Evolutionary conservation across 2,113 vertebrate genomes (phyloP).

Genomic region (Haplochromis vanheusdeni): DNA sequence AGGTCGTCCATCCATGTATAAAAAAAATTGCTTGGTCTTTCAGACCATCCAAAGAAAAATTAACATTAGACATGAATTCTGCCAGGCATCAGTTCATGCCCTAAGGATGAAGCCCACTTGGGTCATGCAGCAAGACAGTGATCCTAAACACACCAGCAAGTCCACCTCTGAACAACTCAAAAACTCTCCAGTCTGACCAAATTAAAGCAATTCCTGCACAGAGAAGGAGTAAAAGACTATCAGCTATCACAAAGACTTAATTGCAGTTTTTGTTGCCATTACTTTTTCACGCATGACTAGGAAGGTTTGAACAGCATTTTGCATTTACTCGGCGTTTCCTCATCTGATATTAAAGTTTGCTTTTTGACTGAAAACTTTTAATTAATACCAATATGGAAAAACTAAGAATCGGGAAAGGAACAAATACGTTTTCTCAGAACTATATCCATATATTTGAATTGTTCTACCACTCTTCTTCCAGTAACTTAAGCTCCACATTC

Average conservation of each 20-base stretch:
- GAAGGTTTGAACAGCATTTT: not conserved
- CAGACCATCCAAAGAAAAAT: not conserved
- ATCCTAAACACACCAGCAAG: not conserved
- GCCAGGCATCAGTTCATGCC: not conserved
- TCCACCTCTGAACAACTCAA: not conserved
- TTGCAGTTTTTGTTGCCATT: not conserved
- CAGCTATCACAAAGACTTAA: not conserved
- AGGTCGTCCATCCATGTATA: not conserved
- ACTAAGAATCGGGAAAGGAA: not conserved
- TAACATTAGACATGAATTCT: not conserved
- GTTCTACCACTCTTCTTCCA: not conserved
- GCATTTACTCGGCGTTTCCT: not conserved
- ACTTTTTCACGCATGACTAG: not conserved
- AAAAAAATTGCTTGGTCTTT: not conserved
- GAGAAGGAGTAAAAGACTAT: not conserved
- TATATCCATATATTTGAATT: not conserved
- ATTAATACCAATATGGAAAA: not conserved
- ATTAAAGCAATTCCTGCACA: not conserved
- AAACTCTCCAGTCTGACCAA: not conserved
- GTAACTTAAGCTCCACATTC: not conserved
- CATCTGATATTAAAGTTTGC: not conserved
- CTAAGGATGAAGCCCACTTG: not conserved
- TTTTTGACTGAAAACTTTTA: not conserved
- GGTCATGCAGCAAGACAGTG: not conserved
- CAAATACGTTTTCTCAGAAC: not conserved